Evolutionary conservation across 2,797 vertebrate genomes (phyloP), one percentile per base, ranked within the genome.

Genomic region (Malurus leucopterus): DNA sequence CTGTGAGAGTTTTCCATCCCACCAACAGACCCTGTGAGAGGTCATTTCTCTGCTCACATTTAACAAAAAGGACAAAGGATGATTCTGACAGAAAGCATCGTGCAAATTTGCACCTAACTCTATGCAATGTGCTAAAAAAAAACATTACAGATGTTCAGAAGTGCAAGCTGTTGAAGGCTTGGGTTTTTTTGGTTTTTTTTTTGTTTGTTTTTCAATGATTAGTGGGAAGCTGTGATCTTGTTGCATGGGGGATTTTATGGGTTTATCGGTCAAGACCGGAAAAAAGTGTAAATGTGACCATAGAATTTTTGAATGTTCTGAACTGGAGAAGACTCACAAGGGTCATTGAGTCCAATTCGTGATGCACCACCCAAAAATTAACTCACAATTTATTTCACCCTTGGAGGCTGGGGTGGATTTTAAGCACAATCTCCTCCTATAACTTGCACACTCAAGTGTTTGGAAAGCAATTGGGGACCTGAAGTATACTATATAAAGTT

Each of bases 391-490:
- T 16, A 20, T 58, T 68, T 72, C 58, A 67, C 26, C 15, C 22
- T 63, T 63, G 44, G 30, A 61, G 30, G 3, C 13, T 46, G 41
- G 23, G 9, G 9, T 58, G 55, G 36, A 38, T 84, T 90, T 70
- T 38, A 26, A 74, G 81, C 43, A 14, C 40, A 41, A 40, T 63
- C n/a, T 58, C 44, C 62, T 8, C 34, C 47, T 88, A 9, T 38
- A 85, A 74, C 29, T 84, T 71, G 41, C 77, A 77, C 57, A 3
- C 16, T 29, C 8, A 26, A 26, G 9, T 70, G 43, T 61, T 86
- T 73, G 57, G 53, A 63, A 76, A 91, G 53, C 82, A 73, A 67
- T 91, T 88, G 44, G 27, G 36, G 85, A 73, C 32, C 10, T 50
- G 50, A 63, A 69, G 40, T 26, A 8, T 32, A 8, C 12, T 15